Percentiles rank a stretch among this genome's conserved stretches.
Conservation (phyloP, 2,113 vertebrate species). For the Euleptes europaea region DNA sequence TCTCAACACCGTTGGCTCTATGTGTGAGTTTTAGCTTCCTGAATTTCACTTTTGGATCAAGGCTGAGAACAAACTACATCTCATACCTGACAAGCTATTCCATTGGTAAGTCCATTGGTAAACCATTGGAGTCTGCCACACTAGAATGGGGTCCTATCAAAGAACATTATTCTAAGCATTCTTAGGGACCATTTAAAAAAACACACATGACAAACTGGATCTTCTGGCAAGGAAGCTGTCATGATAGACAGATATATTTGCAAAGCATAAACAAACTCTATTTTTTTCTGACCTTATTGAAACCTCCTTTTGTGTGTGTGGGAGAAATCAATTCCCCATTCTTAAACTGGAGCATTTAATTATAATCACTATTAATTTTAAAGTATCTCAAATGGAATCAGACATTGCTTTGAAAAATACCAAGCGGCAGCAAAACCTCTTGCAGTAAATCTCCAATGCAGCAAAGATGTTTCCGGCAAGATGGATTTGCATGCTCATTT, state of each 20-base stretch:
- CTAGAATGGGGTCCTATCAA: not conserved
- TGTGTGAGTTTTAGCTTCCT: not conserved
- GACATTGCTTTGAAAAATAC: constrained; percentile 12
- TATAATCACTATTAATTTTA: constrained; percentile 62
- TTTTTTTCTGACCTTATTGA: constrained; percentile 52
- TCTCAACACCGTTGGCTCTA: too few relatives aligned
- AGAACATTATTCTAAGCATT: not conserved
- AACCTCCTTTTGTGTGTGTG: constrained; percentile 33
- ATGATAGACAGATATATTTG: constrained; percentile 26
- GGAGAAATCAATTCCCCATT: constrained; percentile 64
- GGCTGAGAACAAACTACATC: not conserved
- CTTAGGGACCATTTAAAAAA: not conserved
- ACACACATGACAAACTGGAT: constrained; percentile 12
- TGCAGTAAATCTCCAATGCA: constrained; percentile 6
- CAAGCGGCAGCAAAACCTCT: not conserved
- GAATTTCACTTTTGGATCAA: not conserved
- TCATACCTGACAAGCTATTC: not conserved
- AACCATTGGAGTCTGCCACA: not conserved
- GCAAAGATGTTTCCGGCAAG: constrained; percentile 18
- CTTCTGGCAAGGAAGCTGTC: constrained; percentile 34
- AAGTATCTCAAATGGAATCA: constrained; percentile 37
- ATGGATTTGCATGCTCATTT: not conserved
- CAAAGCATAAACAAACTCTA: constrained; percentile 54
- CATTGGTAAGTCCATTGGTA: not conserved
- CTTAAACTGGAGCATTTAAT: constrained; percentile 62